Conservation (phyloP, 2,797 vertebrate species). For the Silurus aristotelis region DNA sequence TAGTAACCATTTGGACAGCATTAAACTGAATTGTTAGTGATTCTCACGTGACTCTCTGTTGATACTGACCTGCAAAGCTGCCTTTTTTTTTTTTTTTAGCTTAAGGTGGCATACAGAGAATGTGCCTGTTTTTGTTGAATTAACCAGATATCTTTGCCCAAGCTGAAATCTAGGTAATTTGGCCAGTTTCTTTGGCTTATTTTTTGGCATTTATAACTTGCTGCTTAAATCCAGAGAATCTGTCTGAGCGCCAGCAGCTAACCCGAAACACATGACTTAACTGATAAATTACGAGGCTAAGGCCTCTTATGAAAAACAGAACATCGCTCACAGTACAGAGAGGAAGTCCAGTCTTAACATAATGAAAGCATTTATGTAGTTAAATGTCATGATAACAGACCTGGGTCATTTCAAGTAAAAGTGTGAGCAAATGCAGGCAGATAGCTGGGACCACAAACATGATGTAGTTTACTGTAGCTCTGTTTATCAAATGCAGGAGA, state of each 20-base stretch:
- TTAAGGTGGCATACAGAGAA: not conserved
- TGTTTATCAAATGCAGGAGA: not conserved
- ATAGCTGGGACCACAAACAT: not conserved
- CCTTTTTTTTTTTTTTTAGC: not conserved
- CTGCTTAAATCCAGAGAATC: slow-evolving; percentile 44
- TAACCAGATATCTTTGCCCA: slow-evolving; percentile 33
- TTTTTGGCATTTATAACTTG: slow-evolving; percentile 8
- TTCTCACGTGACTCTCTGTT: not conserved
- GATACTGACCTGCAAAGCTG: not conserved
- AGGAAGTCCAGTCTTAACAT: slow-evolving; percentile 6
- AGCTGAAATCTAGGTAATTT: slow-evolving; percentile 50
- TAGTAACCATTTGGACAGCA: not conserved
- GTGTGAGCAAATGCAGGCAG: slow-evolving; percentile 2
- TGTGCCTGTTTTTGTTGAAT: slow-evolving; percentile 27
- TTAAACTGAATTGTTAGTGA: not conserved
- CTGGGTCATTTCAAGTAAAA: slow-evolving; percentile 15
- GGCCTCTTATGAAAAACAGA: slow-evolving; percentile 20
- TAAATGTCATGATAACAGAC: slow-evolving; percentile 6
- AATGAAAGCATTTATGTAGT: not conserved
- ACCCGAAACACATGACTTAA: slow-evolving; percentile 35
- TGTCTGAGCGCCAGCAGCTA: slow-evolving; percentile 52
- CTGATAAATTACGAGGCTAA: slow-evolving; percentile 19
- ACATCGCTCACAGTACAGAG: not conserved
- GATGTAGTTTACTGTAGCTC: not conserved
- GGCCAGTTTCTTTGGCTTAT: slow-evolving; percentile 24